Conservation (phyloP, 1,140 invertebrate species). For the Trinorchestia longiramus region DNA sequence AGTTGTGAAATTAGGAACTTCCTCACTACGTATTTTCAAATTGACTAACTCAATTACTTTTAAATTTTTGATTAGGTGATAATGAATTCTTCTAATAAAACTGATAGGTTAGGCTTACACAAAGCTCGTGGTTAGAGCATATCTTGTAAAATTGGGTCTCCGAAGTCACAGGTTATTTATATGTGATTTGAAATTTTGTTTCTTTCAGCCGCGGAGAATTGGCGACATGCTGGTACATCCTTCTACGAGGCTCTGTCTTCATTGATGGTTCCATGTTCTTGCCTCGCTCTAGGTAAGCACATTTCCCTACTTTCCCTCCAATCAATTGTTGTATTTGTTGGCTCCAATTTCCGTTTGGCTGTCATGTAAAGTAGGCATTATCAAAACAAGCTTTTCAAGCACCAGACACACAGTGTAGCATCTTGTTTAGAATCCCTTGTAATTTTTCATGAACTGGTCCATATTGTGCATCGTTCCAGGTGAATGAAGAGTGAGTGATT, state of each 20-base stretch:
- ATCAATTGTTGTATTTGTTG: not conserved
- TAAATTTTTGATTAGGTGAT: no score
- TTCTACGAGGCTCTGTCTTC: conserved; percentile 88
- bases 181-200: not conserved
- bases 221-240: conserved; percentile 86
- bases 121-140: no score
- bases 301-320: not conserved
- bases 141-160: no score
- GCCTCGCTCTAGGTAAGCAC: conserved; percentile 82
- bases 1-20: no score
- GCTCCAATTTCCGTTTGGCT: not conserved
- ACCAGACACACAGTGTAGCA: not conserved
- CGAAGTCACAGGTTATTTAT: no score
- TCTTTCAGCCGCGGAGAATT: conserved; percentile 82
- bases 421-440: not conserved
- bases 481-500: not conserved
- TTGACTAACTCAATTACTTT: no score
- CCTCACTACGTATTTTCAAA: no score
- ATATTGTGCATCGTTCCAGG: not conserved
- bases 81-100: no score
- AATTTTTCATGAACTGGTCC: not conserved
- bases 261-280: conserved; percentile 90
- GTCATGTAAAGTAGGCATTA: not conserved
- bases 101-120: no score
- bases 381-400: not conserved